Evolutionary conservation across 1,140 invertebrate genomes (phyloP).

Genomic region (Orius laevigatus): DNA sequence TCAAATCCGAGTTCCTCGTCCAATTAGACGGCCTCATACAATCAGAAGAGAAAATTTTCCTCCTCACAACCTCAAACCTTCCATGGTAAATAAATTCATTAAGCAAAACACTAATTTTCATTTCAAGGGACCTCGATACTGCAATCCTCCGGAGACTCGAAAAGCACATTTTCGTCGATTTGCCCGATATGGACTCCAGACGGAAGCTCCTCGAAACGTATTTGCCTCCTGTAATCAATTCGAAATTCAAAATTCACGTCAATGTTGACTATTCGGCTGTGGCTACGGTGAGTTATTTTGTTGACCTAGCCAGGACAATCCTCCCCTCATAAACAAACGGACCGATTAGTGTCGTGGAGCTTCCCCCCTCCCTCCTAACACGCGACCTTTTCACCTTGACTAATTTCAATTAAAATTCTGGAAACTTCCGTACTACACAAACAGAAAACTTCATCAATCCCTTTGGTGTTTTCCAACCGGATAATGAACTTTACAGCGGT

Average conservation of each 20-base stretch:
- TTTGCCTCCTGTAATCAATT: constrained; percentile 23
- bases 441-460: too few species aligned
- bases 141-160: constrained; percentile 77
- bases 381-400: too few species aligned
- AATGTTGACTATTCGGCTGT: constrained; percentile 38
- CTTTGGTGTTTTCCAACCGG: too few species aligned
- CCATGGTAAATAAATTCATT: constrained; percentile 44
- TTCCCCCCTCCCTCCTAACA: too few species aligned
- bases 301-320: not conserved
- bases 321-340: not conserved
- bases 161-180: constrained; percentile 59
- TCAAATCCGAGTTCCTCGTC: constrained; percentile 83
- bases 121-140: constrained; percentile 62
- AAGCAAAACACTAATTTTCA: constrained; percentile 11
- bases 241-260: constrained; percentile 19
- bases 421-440: too few species aligned
- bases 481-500: too few species aligned
- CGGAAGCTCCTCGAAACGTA: constrained; percentile 21
- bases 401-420: too few species aligned
- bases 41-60: constrained; percentile 47
- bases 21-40: constrained; percentile 74
- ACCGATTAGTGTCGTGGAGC: not conserved
- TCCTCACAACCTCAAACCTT: constrained; percentile 78
- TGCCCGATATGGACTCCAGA: constrained; percentile 17
- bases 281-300: constrained; percentile 26